These are phyloP conservation scores for Anoura caudifer DNA, from an alignment of 2,113 vertebrate species.

Conservation along the genomic window DNA sequence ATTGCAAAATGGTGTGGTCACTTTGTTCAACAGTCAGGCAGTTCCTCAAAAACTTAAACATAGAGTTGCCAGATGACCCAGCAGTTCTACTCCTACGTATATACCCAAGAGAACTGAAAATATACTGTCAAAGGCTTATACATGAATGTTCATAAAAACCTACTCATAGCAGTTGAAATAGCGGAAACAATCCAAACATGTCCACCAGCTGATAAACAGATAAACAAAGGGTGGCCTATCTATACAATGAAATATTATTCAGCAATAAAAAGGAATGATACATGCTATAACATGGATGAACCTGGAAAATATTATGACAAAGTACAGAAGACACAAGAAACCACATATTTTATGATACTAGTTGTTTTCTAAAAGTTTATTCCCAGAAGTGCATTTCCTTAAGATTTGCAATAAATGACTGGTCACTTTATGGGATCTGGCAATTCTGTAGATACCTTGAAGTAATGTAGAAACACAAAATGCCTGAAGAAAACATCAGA, in stretches of 20 bases:
- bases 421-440: constrained; percentile 21
- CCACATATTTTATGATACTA: neutral
- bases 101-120: neutral
- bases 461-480: neutral
- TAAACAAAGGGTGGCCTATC: neutral
- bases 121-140: neutral
- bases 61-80: neutral
- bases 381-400: constrained; percentile 4
- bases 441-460: neutral
- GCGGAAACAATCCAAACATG: neutral
- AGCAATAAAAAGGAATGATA: too few species aligned
- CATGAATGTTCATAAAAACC: neutral
- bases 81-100: neutral
- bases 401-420: neutral
- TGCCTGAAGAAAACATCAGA: neutral
- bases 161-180: neutral
- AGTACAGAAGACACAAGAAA: neutral
- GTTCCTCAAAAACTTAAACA: neutral
- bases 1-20: neutral
- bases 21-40: neutral
- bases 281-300: neutral
- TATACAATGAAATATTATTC: too few species aligned
- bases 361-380: constrained; percentile 10
- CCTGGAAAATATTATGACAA: neutral
- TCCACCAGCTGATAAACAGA: neutral